Evolutionary conservation across 1,140 invertebrate genomes (phyloP).

Genomic region (Pollicipes pollicipes): DNA sequence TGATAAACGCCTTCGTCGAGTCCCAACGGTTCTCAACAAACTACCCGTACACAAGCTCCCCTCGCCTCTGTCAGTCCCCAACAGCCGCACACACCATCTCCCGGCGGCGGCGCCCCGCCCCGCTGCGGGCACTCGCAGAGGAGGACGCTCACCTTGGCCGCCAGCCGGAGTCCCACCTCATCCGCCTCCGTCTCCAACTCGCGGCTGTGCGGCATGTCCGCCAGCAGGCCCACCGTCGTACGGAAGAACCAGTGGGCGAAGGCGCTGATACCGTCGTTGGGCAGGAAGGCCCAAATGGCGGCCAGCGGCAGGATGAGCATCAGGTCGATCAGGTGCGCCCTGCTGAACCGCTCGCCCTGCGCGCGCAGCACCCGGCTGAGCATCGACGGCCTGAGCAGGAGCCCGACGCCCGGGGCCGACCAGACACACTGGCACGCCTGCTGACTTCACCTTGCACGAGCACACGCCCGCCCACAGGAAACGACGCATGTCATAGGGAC

Average conservation of each 20-base stretch:
- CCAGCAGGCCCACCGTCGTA: conserved; percentile 27
- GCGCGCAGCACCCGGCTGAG: background rate
- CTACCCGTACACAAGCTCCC: too few relatives aligned
- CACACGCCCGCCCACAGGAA: too few relatives aligned
- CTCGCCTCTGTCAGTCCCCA: too few relatives aligned
- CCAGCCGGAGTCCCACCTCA: conserved; percentile 37
- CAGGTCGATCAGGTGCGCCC: conserved; percentile 30
- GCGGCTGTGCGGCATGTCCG: conserved; percentile 38
- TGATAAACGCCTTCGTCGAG: too few relatives aligned
- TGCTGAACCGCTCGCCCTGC: conserved; percentile 36
- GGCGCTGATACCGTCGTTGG: conserved; percentile 34
- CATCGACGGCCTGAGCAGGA: too few relatives aligned
- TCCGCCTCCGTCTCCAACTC: conserved; percentile 44
- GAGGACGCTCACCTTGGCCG: conserved; percentile 39
- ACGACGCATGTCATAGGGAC: too few relatives aligned
- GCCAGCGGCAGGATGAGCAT: conserved; percentile 33
- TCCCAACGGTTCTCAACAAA: too few relatives aligned
- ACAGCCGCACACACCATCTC: too few relatives aligned
- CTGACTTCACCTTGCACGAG: too few relatives aligned
- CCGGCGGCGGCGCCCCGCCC: too few relatives aligned
- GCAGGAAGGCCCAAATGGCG: conserved; percentile 40
- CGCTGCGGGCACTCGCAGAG: too few relatives aligned
- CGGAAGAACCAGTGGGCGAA: conserved; percentile 34
- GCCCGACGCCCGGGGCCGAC: too few relatives aligned
- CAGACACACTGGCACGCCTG: background rate